These are phyloP conservation scores for Enteromius afrohamiltoni DNA, from an alignment of 2,797 vertebrate genomes.

Conservation along the genomic window DNA sequence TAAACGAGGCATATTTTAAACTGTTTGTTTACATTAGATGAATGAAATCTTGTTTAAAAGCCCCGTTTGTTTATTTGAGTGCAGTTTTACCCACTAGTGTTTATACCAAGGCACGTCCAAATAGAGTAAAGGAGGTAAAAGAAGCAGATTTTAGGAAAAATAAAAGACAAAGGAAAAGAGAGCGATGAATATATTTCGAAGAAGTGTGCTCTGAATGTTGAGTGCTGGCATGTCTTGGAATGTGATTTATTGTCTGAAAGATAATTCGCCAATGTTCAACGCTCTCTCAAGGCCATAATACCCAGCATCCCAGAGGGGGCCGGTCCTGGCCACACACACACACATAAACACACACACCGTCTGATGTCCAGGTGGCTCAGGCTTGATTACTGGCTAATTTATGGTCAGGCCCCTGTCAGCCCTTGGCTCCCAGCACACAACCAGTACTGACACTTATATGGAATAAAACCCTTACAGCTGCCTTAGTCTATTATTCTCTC, in stretches of 20 bases:
- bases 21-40: background rate
- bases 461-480: conserved; percentile 56
- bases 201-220: conserved; percentile 26
- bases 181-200: conserved; percentile 17
- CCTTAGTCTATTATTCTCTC: conserved; percentile 56
- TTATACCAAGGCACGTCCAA: background rate
- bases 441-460: conserved; percentile 62
- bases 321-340: conserved; percentile 26
- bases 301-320: conserved; percentile 35
- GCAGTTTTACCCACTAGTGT: background rate
- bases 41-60: background rate
- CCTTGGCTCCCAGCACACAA: conserved; percentile 59
- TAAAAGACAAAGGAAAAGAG: conserved; percentile 7
- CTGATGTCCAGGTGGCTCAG: conserved; percentile 53
- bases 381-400: conserved; percentile 66
- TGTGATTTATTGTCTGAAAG: conserved; percentile 60
- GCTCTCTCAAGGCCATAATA: conserved; percentile 63
- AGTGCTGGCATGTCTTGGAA: conserved; percentile 37
- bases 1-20: background rate
- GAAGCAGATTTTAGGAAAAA: conserved; percentile 5
- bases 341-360: conserved; percentile 44
- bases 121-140: background rate
- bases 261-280: conserved; percentile 57
- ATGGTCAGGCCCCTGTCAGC: conserved; percentile 61
- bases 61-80: background rate